These are phyloP conservation scores for Mobula hypostoma DNA, from an alignment of 2,113 vertebrate genomes.

Conservation along the genomic window DNA sequence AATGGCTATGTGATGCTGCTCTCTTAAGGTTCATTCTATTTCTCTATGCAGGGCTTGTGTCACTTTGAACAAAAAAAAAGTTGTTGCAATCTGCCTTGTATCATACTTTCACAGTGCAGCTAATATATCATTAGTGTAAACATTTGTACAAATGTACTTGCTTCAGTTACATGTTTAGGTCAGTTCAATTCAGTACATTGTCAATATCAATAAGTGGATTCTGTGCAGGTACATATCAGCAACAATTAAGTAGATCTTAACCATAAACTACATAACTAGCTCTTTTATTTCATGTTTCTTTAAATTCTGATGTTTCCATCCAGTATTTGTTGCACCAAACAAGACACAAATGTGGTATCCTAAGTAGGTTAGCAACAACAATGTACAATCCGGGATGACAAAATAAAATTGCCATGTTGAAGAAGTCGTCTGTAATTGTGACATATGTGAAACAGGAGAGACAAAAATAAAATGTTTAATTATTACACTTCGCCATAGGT, in stretches of 20 bases:
- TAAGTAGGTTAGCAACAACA: not conserved
- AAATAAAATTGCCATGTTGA: not conserved
- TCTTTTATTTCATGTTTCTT: not conserved
- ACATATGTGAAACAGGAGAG: conserved; percentile 5
- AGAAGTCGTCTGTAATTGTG: not conserved
- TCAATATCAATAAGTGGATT: not conserved
- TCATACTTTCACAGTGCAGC: not conserved
- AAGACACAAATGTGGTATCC: not conserved
- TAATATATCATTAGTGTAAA: not conserved
- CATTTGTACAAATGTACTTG: not conserved
- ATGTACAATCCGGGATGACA: not conserved
- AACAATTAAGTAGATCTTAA: not conserved
- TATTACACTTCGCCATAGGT: not conserved
- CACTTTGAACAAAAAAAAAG: not conserved
- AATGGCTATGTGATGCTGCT: not conserved
- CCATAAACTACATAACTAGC: not conserved
- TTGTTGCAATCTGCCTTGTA: not conserved
- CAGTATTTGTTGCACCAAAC: not conserved
- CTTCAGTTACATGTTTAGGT: not conserved
- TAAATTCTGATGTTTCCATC: not conserved
- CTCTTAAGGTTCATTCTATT: not conserved
- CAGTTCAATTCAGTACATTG: not conserved
- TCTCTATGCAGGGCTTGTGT: not conserved
- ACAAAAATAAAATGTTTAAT: conserved; percentile 29
- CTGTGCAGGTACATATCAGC: not conserved